A percentile compares a stretch with the other conserved stretches of the same genome.
Evolutionary conservation across 2,797 vertebrate species (phyloP).

Genomic region (Meda fulgida): DNA sequence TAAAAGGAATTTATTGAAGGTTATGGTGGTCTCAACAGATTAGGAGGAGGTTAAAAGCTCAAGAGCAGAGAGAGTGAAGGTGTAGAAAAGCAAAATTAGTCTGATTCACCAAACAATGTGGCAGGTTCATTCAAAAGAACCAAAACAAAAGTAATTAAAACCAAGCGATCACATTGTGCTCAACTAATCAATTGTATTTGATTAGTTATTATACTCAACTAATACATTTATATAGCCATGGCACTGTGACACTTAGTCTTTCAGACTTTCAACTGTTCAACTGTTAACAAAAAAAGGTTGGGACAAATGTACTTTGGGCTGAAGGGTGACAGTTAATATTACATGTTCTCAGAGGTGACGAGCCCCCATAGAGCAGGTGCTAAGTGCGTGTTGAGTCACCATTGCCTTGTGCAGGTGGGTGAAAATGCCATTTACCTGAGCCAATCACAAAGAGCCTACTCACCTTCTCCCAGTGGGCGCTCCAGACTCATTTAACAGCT

Average conservation of each 20-base stretch:
- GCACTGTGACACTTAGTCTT: background rate
- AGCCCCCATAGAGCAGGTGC: constrained; percentile 60
- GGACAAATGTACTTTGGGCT: constrained; percentile 58
- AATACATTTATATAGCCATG: background rate
- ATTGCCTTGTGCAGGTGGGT: constrained; percentile 67
- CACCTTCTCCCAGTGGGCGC: constrained; percentile 61
- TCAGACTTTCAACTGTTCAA: constrained; percentile 13
- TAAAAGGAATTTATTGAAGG: background rate
- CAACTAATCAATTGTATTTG: background rate
- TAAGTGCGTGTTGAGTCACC: constrained; percentile 74
- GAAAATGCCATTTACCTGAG: constrained; percentile 71
- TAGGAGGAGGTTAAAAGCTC: background rate
- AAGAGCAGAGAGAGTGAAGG: background rate
- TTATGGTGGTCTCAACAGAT: background rate
- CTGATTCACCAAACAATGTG: background rate
- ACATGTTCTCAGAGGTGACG: constrained; percentile 67
- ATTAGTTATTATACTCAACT: background rate
- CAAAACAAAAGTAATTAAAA: background rate
- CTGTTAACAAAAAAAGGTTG: constrained; percentile 18
- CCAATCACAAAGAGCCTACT: constrained; percentile 58
- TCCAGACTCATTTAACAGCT: constrained; percentile 61
- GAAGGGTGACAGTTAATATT: constrained; percentile 69
- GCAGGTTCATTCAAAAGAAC: background rate
- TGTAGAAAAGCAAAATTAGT: background rate
- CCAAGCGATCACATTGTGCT: background rate